These are phyloP conservation scores for Stomatorhinus walkeri DNA, from an alignment of 2,797 vertebrate genomes.

Conservation along the genomic window DNA sequence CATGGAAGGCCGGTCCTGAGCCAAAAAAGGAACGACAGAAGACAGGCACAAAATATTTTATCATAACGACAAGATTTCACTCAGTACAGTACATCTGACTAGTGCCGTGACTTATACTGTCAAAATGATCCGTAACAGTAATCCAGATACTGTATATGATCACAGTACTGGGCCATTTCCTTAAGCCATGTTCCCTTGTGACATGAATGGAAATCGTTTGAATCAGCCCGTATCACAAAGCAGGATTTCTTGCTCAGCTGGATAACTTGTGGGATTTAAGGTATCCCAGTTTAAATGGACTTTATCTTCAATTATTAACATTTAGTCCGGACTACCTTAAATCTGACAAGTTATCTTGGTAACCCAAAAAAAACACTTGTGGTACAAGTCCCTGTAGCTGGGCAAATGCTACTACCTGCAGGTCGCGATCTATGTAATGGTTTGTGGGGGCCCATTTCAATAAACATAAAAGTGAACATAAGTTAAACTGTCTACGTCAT, in stretches of 20 bases:
- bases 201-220: not conserved
- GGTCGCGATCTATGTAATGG: not conserved
- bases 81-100: not conserved
- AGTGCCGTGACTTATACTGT: not conserved
- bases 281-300: not conserved
- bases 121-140: not conserved
- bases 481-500: not conserved
- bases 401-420: not conserved
- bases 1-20: conserved; percentile 85
- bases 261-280: not conserved
- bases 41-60: conserved; percentile 38
- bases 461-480: conserved; percentile 1
- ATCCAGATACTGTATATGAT: not conserved
- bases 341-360: not conserved
- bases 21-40: conserved; percentile 43
- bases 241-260: not conserved
- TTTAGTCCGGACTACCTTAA: not conserved
- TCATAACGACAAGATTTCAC: conserved; percentile 12
- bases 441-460: not conserved
- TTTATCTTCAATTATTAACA: not conserved
- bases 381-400: not conserved
- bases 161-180: not conserved
- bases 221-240: not conserved
- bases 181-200: not conserved
- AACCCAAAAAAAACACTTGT: not conserved